phyloP scores from a whole-genome alignment of 2,888 invertebrate genomes.

The Nephrocerus scutellatus region DNA sequence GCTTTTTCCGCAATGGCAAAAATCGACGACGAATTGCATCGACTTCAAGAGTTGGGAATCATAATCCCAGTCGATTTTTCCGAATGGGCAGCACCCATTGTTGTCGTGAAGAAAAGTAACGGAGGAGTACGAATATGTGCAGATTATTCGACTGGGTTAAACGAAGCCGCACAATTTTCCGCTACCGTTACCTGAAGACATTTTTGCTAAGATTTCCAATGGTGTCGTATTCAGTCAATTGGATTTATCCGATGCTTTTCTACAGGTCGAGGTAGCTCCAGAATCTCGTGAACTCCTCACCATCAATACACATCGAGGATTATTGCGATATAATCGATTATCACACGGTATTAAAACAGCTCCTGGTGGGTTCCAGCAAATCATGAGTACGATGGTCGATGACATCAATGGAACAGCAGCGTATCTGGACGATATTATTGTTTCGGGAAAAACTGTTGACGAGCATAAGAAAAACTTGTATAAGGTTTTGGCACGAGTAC shows the following conservation, averaged over 20 bases:
- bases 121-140: slow-evolving; percentile 22
- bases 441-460: slow-evolving; percentile 13
- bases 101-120: slow-evolving; percentile 17
- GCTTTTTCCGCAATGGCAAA: slow-evolving; percentile 19
- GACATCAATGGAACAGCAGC: slow-evolving; percentile 12
- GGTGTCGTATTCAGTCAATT: slow-evolving; percentile 16
- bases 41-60: slow-evolving; percentile 18
- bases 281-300: slow-evolving; percentile 19
- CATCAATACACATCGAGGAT: slow-evolving; percentile 18
- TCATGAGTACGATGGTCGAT: slow-evolving; percentile 17
- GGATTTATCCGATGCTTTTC: slow-evolving; percentile 23
- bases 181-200: slow-evolving; percentile 21
- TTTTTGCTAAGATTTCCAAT: slow-evolving; percentile 17
- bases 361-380: slow-evolving; percentile 21
- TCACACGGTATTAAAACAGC: slow-evolving; percentile 22
- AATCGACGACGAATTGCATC: slow-evolving; percentile 17
- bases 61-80: slow-evolving; percentile 22
- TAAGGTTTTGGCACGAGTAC: slow-evolving; percentile 7
- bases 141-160: slow-evolving; percentile 24
- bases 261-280: slow-evolving; percentile 22
- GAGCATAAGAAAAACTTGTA: slow-evolving; percentile 12
- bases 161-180: slow-evolving; percentile 20
- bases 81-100: slow-evolving; percentile 25
- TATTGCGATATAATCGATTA: slow-evolving; percentile 17
- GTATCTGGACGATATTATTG: slow-evolving; percentile 21